phyloP scores from a whole-genome alignment of 2,888 invertebrate genomes.

The Habrosyne pyritoides region DNA sequence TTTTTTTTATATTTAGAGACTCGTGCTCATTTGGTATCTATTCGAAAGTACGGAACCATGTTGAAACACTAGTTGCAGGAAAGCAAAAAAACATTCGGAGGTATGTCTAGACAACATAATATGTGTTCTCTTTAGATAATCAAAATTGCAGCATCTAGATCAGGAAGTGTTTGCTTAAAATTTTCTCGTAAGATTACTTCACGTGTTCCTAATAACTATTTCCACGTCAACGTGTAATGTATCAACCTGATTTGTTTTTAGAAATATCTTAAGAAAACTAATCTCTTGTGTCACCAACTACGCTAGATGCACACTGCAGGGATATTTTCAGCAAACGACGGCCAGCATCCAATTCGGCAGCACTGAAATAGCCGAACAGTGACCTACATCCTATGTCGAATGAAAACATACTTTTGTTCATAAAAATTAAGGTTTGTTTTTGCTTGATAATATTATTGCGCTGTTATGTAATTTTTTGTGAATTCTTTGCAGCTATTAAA shows the following conservation, averaged over 20 bases:
- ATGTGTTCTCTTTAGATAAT: not conserved
- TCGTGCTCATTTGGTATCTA: not conserved
- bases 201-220: too few relatives aligned
- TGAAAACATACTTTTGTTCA: conserved; percentile 38
- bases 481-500: conserved; percentile 28
- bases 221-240: not conserved
- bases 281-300: conserved; percentile 42
- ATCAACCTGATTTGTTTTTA: not conserved
- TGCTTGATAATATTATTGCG: conserved; percentile 14
- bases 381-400: conserved; percentile 65
- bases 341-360: conserved; percentile 62
- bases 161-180: not conserved
- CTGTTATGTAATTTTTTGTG: conserved; percentile 27
- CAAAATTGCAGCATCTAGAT: not conserved
- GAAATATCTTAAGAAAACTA: conserved; percentile 7
- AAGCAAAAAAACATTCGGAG: not conserved
- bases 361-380: conserved; percentile 70
- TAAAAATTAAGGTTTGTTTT: conserved; percentile 31
- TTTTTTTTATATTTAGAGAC: too few relatives aligned
- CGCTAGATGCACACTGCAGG: conserved; percentile 71
- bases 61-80: not conserved
- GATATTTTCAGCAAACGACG: conserved; percentile 71
- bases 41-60: not conserved
- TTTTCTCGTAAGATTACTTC: not conserved
- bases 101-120: not conserved